Evolutionary conservation across 2,888 invertebrate genomes (phyloP), one percentile per base, ranked within the genome.

Genomic region (Luperina nickerlii): DNA sequence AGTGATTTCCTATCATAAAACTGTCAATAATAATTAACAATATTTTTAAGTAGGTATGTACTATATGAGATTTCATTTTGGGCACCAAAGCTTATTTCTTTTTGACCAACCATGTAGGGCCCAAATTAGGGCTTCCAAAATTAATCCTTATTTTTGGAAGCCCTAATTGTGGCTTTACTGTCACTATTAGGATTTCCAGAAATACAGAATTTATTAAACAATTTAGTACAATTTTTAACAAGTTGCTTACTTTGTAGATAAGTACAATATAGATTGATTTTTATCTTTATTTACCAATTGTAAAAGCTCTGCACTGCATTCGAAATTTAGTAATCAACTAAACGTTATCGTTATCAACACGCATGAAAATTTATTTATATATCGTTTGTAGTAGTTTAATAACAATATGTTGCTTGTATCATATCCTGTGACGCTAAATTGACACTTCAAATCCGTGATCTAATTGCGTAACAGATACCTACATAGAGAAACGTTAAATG

Each of bases 391-490:
- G 78, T 81, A 74, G 76, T 84, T 74, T 79, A 85, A 85, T 84
- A 83, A 81, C 82, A 85, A 81, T 81, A 74, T 71, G 65, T 78
- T 82, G 62, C 38, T 83, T 69, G 78, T 80, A 78, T 73, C 73
- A 88, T 87, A 90, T 91, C 92, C 93, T 89, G 92, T 94, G 92
- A 93, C 91, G 92, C 85, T 89, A 87, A 71, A 73, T 65, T 85
- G 87, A 88, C 87, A 89, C 90, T 90, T 88, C 81, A 91, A 90
- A 89, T 90, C 90, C 86, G 88, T 94, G 93, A 92, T 93, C 92
- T 90, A 90, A 92, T 90, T 89, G 80, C 82, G 82, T 90, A 87
- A 87, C 75, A 85, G 82, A 84, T 84, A 83, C 77, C 82, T 82
- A 77, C 71, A 76, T 70, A 83, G 82, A 83, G 81, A 86, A 84